Evolutionary conservation across 2,797 vertebrate genomes (phyloP).

Genomic region (Discoglossus pictus): DNA sequence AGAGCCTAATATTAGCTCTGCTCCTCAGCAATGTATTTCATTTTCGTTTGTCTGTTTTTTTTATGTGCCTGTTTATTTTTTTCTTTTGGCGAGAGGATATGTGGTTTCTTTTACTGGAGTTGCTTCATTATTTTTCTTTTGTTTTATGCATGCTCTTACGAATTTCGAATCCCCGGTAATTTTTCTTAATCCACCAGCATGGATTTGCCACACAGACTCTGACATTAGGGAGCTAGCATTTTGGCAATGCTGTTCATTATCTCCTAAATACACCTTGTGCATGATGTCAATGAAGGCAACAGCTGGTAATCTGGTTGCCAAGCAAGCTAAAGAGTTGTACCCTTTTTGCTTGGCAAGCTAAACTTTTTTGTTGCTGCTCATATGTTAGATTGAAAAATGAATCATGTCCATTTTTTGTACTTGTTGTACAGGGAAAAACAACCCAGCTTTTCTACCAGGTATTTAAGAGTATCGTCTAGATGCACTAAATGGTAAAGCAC

Average conservation of each 20-base stretch:
- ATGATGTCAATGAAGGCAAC: slow-evolving; percentile 24
- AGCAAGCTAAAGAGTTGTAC: slow-evolving; percentile 38
- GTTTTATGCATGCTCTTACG: neutral
- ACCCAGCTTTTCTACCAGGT: too few species aligned
- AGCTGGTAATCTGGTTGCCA: slow-evolving; percentile 16
- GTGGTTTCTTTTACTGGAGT: slow-evolving; percentile 30
- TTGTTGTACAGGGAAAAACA: too few species aligned
- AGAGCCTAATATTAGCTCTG: slow-evolving; percentile 72
- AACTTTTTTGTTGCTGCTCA: slow-evolving; percentile 11
- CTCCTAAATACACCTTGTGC: slow-evolving; percentile 51
- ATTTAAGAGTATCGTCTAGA: too few species aligned
- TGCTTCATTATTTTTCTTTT: slow-evolving; percentile 48
- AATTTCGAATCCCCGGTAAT: slow-evolving; percentile 29
- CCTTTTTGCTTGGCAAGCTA: slow-evolving; percentile 43
- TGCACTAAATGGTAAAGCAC: too few species aligned
- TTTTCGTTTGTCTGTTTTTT: slow-evolving; percentile 55
- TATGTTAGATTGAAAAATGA: too few species aligned
- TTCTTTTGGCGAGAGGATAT: slow-evolving; percentile 39
- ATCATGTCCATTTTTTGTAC: too few species aligned
- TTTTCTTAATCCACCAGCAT: slow-evolving; percentile 47
- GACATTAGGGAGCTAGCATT: slow-evolving; percentile 32
- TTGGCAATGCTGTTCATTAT: slow-evolving; percentile 44
- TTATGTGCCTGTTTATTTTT: slow-evolving; percentile 30
- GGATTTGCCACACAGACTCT: slow-evolving; percentile 34
- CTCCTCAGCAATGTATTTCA: slow-evolving; percentile 59